Percentiles rank a stretch among this genome's conserved stretches.
Conservation (phyloP, 2,113 vertebrate genomes). For the Athene cunicularia region DNA sequence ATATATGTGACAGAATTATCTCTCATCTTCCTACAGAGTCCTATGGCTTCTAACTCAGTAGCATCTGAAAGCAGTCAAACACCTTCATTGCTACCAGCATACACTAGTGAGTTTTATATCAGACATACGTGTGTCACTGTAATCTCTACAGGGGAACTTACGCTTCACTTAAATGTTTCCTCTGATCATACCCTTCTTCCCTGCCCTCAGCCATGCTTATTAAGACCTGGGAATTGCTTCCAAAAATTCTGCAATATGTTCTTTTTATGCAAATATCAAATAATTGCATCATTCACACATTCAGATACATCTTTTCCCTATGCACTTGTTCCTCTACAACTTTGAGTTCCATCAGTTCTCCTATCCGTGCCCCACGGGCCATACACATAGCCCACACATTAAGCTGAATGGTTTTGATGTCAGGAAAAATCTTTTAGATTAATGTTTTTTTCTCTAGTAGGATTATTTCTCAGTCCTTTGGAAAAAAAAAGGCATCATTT, state of each 20-base stretch:
- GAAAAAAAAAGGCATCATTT: slow-evolving; percentile 38
- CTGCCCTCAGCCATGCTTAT: not conserved
- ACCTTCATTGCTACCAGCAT: not conserved
- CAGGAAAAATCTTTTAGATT: not conserved
- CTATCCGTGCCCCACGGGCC: not conserved
- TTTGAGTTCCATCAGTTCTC: not conserved
- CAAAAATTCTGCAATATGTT: not conserved
- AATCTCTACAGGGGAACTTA: not conserved
- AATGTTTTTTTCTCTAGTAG: not conserved
- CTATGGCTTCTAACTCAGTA: not conserved
- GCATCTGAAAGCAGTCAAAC: not conserved
- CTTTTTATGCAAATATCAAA: not conserved
- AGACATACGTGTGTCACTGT: not conserved
- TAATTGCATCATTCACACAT: not conserved
- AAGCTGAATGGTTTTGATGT: not conserved
- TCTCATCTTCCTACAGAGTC: not conserved
- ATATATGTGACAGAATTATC: not conserved
- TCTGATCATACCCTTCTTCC: not conserved
- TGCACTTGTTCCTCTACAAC: not conserved
- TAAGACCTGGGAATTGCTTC: not conserved
- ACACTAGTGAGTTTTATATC: not conserved
- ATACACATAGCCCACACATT: not conserved
- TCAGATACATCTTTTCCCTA: not conserved
- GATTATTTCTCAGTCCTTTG: not conserved
- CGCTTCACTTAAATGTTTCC: not conserved